Base-by-base conservation (phyloP, 2,888 invertebrate species). In the Cosmorhoe ocellata region DNA sequence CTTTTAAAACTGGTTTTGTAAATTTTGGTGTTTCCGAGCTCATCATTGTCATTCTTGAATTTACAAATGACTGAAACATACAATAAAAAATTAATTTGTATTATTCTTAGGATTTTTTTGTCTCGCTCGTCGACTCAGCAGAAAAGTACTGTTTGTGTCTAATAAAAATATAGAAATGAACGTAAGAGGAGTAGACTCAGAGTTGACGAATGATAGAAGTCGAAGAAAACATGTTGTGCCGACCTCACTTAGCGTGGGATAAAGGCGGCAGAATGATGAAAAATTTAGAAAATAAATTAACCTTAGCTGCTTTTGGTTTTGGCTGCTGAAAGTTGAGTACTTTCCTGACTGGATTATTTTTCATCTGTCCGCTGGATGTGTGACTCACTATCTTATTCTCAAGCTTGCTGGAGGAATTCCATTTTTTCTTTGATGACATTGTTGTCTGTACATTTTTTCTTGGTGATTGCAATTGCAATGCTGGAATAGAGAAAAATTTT, bases 371-470 rank as follows among this genome's bases (percentile, higher is more conserved):
- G 51, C 80, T 71, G 5, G 69, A 71, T 33, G 79, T 84, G 39
- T 76, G 76, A 59, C 73, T 84, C 13, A 80, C 66, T 13, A 58
- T 75, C 64, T 81, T 85, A 13, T 69, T 69, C 5, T 80, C 79
- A 14, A 86, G 61, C 64, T 89, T 90, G 0, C 83, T 69, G 11
- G 89, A 87, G 0, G 84, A 81, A 51, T 90, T 89, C 89, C 89
- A 90, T n/a, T 56, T 75, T 43, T 71, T 83, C 50, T 70, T 86
- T 0, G 62, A 46, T 4, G 79, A 76, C 18, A 71, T 54, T 10
- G 61, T 36, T 8, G 55, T 52, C 40, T 71, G 75, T 0, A 56
- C 52, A 31, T 30, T 41, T 39, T 58, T 69, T 54, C 49, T 71
- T 0, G 80, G 76, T 0, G 80, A 75, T 24, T 64, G 64, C 0